A percentile compares a stretch with the other conserved stretches of the same genome.
phyloP scores from a whole-genome alignment of 2,113 vertebrate species.

The Thalassarche chlororhynchos region DNA sequence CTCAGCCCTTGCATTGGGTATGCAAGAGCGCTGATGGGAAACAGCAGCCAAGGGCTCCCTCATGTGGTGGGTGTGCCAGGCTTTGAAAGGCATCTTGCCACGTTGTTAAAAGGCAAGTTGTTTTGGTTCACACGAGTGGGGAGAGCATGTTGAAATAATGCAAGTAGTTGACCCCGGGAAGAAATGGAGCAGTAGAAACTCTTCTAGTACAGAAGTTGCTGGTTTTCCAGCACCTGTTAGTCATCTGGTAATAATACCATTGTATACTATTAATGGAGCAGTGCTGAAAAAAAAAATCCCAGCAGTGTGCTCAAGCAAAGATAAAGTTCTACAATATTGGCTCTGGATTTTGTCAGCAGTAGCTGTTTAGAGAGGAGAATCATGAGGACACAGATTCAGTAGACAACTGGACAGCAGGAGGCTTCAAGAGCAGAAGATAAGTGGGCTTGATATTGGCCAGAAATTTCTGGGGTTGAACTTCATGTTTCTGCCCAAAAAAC shows the following conservation, averaged over 20 bases:
- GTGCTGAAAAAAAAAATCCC: neutral
- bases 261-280: neutral
- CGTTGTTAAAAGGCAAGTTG: rapidly evolving
- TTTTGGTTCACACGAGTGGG: rapidly evolving
- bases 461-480: neutral
- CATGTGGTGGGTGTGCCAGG: neutral
- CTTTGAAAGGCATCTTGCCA: neutral
- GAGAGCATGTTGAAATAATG: neutral
- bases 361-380: neutral
- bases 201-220: rapidly evolving
- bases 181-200: neutral
- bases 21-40: neutral
- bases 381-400: too few species aligned
- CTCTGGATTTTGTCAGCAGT: neutral
- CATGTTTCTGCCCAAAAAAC: neutral
- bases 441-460: neutral
- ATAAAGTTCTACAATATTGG: neutral
- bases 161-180: neutral
- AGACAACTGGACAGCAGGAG: neutral
- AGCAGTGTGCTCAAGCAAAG: neutral
- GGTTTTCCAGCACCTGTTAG: neutral
- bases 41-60: constrained; percentile 35
- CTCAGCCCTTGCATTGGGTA: neutral
- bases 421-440: neutral
- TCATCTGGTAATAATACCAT: neutral